Evolutionary conservation across 2,797 vertebrate species (phyloP).

Genomic region (Sparidentex hasta): DNA sequence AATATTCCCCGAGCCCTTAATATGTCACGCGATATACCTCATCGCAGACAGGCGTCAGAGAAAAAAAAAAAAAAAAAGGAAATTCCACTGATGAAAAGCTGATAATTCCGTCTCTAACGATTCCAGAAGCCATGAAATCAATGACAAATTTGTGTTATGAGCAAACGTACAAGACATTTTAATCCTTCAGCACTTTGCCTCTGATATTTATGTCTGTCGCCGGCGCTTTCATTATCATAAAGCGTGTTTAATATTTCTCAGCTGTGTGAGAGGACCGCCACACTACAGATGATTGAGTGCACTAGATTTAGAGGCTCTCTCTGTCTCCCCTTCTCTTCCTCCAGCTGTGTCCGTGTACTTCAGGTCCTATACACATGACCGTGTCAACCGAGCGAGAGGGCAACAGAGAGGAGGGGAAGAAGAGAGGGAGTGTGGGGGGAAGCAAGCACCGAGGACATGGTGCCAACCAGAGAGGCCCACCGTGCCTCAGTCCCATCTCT

Average conservation of each 20-base stretch:
- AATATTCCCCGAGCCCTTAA: conserved; percentile 38
- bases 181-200: conserved; percentile 74
- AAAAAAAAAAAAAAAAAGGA: conserved; percentile 4
- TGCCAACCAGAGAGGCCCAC: conserved; percentile 85
- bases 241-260: conserved; percentile 83
- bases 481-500: conserved; percentile 81
- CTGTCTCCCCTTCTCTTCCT: conserved; percentile 57
- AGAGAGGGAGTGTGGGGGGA: neutral
- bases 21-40: conserved; percentile 41
- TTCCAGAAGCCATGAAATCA: conserved; percentile 74
- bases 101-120: conserved; percentile 69
- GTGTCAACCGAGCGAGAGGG: conserved; percentile 49
- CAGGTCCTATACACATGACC: conserved; percentile 60
- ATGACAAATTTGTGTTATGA: conserved; percentile 76
- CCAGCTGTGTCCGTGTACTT: conserved; percentile 80
- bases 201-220: conserved; percentile 78
- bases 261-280: conserved; percentile 74
- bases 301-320: conserved; percentile 76
- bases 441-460: conserved; percentile 70
- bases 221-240: conserved; percentile 82
- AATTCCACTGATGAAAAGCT: conserved; percentile 68
- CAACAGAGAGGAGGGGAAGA: conserved; percentile 27
- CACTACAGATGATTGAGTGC: conserved; percentile 81
- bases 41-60: conserved; percentile 4
- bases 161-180: conserved; percentile 79